A percentile compares a stretch with the other conserved stretches of the same genome.
phyloP scores from a whole-genome alignment of 2,113 vertebrate species.

The Cercopithecus mona region DNA sequence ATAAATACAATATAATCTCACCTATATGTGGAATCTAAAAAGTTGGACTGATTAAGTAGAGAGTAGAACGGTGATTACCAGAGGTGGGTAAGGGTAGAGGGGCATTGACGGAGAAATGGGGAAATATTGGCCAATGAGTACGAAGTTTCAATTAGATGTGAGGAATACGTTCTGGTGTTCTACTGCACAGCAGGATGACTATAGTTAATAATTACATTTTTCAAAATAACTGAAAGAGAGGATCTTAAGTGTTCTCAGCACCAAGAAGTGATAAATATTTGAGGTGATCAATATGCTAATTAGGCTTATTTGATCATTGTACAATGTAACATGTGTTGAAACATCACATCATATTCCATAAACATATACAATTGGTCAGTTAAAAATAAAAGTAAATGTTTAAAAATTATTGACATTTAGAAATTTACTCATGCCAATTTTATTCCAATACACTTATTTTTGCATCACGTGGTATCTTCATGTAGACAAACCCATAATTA shows the following conservation, averaged over 20 bases:
- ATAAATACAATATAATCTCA: not conserved
- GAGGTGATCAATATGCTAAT: not conserved
- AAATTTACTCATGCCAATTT: not conserved
- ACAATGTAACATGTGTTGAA: not conserved
- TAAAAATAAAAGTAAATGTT: not conserved
- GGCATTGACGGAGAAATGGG: not conserved
- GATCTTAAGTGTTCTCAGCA: not conserved
- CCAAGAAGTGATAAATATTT: not conserved
- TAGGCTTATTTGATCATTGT: not conserved
- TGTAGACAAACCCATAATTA: not conserved
- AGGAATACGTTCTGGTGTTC: not conserved
- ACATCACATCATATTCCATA: not conserved
- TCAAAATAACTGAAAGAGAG: not conserved
- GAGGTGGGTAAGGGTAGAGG: not conserved
- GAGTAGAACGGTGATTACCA: not conserved
- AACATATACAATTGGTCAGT: not conserved
- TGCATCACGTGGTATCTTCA: not conserved
- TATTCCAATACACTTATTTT: not conserved
- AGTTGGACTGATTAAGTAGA: not conserved
- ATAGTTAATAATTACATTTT: not conserved
- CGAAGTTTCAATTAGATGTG: not conserved
- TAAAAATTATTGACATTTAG: not conserved
- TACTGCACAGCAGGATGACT: not conserved
- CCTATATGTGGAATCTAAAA: not conserved
- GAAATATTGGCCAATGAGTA: not conserved